These are phyloP conservation scores for Clostera curtula DNA, from an alignment of 2,888 invertebrate genomes.

Conservation along the genomic window DNA sequence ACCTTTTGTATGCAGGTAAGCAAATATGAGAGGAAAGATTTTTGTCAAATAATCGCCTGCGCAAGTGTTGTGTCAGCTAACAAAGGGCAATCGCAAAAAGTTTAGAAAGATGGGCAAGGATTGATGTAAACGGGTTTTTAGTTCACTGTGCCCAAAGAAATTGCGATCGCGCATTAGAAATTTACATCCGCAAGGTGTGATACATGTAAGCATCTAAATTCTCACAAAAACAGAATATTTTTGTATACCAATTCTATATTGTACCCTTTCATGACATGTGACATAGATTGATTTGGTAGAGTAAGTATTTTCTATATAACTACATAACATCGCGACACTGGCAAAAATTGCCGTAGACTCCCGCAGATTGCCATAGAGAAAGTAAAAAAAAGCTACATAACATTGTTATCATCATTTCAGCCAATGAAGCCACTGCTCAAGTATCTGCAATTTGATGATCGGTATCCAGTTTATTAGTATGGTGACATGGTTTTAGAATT, in stretches of 20 bases:
- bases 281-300: too few species aligned
- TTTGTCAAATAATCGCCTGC: constrained; percentile 58
- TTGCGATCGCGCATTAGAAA: constrained; percentile 32
- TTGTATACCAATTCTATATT: constrained; percentile 8
- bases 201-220: constrained; percentile 6
- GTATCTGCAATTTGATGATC: too few species aligned
- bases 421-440: too few species aligned
- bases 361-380: too few species aligned
- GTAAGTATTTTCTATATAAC: too few species aligned
- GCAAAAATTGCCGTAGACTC: too few species aligned
- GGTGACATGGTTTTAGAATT: too few species aligned
- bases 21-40: constrained; percentile 40
- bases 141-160: constrained; percentile 22
- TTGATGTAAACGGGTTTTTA: constrained; percentile 37
- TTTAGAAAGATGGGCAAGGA: constrained; percentile 32
- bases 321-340: too few species aligned
- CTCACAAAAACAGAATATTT: constrained; percentile 7
- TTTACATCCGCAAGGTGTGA: constrained; percentile 40
- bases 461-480: too few species aligned
- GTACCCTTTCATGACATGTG: constrained; percentile 9
- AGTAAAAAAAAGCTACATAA: too few species aligned
- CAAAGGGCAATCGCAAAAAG: constrained; percentile 32
- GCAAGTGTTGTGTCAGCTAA: constrained; percentile 47
- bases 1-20: constrained; percentile 47
- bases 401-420: too few species aligned